Base-by-base conservation (phyloP, 2,113 vertebrate genomes). In the zebrafish (Danio rerio) region DNA sequence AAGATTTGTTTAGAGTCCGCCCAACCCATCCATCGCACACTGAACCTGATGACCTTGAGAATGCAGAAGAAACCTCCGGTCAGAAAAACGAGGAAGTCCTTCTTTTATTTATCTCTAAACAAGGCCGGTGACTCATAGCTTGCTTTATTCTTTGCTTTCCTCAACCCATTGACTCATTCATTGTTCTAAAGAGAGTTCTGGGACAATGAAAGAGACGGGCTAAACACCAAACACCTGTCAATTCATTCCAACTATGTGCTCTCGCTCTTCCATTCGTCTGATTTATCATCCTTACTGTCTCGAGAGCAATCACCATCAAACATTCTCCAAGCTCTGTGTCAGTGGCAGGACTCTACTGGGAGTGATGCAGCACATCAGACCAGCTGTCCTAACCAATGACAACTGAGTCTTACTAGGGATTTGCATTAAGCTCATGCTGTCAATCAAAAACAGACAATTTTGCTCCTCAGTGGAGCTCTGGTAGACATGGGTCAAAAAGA, bases 41-140 rank as follows among this genome's bases (percentile, higher is more conserved):
- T 82, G 83, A 76, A 79, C 73, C 84, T 81, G 87, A 83, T 92
- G 91, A 94, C 91, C 91, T 94, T 93, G 91, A 88, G 78, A 81
- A 84, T 21, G 56, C 55, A 75, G 71, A 80, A 71, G 83, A 83
- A 71, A 81, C 66, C 65, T 53, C 40, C 1, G 9, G 59, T 63
- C 9, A 62, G 86, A 82, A 69, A 63, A 85, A 85, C 40, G 81
- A 84, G 87, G 78, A 71, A 90, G 84, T 2, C 31, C 49, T 90
- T 78, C 85, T 90, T 92, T 92, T 89, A 87, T 91, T 91, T 90
- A 88, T 90, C 87, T 90, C 90, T 90, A 90, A 92, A 92, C 87
- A 91, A 88, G 82, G 85, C 10, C 83, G 87, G 91, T 91, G 87
- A 89, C 89, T 92, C 88, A 91, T 91, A 81, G 84, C 87, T 83